phyloP scores from a whole-genome alignment of 2,797 vertebrate genomes.

The Diceros bicornis region DNA sequence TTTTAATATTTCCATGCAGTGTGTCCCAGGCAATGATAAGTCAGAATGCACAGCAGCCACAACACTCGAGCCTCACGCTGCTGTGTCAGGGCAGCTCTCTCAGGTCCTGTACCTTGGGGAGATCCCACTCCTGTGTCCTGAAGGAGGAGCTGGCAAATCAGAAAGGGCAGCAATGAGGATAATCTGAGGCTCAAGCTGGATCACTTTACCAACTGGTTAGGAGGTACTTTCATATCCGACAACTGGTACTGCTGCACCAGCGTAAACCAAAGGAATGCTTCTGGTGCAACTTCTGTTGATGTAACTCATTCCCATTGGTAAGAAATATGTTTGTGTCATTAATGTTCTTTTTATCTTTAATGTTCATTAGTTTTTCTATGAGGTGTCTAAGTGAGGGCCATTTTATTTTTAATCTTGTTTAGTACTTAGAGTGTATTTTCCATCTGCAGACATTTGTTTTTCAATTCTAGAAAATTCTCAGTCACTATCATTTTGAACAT shows the following conservation, averaged over 20 bases:
- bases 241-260: neutral
- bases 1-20: neutral
- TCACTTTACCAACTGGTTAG: neutral
- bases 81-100: neutral
- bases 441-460: neutral
- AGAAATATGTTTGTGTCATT: neutral
- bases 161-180: neutral
- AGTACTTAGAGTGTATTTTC: neutral
- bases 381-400: neutral
- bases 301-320: neutral
- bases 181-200: neutral
- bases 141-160: neutral
- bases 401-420: neutral
- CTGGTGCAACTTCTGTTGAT: neutral
- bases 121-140: neutral
- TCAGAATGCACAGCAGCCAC: neutral
- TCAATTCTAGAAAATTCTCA: neutral
- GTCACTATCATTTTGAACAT: neutral
- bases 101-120: too few relatives aligned
- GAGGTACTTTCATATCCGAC: neutral
- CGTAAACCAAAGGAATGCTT: neutral
- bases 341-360: neutral
- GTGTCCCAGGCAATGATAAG: neutral
- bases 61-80: rapidly evolving
- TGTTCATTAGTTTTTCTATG: neutral